A percentile compares a stretch with the other conserved stretches of the same genome.
Conservation (phyloP, 2,113 vertebrate species). For the Genyomyrus donnyi region DNA sequence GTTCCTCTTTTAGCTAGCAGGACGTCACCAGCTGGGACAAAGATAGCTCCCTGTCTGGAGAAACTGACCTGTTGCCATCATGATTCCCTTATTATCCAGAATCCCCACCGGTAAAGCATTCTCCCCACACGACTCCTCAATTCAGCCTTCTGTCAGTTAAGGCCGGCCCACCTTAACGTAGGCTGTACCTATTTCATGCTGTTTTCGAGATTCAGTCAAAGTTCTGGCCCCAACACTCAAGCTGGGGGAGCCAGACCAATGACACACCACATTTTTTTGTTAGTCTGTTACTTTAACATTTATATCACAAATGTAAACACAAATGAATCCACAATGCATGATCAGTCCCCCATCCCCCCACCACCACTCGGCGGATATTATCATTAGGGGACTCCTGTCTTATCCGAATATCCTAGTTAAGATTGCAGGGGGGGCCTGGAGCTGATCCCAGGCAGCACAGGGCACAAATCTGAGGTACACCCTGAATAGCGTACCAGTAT, state of each 20-base stretch:
- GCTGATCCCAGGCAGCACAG: neutral
- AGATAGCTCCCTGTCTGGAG: neutral
- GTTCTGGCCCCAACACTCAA: neutral
- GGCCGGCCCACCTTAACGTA: neutral
- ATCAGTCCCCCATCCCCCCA: neutral
- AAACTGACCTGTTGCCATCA: neutral
- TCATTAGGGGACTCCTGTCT: neutral
- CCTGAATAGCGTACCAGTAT: neutral
- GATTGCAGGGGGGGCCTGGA: neutral
- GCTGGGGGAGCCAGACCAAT: neutral
- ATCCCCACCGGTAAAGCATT: neutral
- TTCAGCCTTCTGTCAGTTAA: slow-evolving; percentile 10
- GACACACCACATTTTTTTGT: neutral
- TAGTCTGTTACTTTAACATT: neutral
- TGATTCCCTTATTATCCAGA: neutral
- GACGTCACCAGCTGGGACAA: neutral
- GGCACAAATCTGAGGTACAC: neutral
- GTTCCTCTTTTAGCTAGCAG: neutral
- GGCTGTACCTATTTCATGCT: neutral
- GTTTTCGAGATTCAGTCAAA: neutral
- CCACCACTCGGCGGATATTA: neutral
- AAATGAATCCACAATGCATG: neutral
- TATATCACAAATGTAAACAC: neutral
- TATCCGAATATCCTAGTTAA: neutral
- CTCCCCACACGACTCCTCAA: neutral